phyloP scores from a whole-genome alignment of 2,888 invertebrate species.

The Diplolepis rosae region DNA sequence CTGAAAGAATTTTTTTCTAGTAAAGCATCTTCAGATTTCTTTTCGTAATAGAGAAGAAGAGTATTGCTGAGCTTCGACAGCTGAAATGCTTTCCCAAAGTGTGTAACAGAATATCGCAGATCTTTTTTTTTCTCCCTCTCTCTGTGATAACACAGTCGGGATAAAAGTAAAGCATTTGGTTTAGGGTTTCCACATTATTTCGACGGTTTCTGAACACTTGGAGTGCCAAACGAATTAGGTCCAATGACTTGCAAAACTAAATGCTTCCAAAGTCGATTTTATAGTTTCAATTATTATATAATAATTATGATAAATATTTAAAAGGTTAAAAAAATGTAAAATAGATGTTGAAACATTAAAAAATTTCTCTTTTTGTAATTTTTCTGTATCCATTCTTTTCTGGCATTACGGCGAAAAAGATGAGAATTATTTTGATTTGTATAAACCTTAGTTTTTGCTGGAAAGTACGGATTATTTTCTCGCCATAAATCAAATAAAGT shows the following conservation, averaged over 20 bases:
- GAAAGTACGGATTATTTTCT: no score
- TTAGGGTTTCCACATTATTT: conserved; percentile 27
- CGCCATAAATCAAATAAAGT: no score
- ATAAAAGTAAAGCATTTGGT: conserved; percentile 5
- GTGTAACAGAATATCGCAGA: conserved; percentile 49
- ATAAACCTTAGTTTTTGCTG: no score
- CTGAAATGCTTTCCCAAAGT: conserved; percentile 44
- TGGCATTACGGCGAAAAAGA: no score
- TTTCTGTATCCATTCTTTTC: no score
- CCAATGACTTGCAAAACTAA: not conserved
- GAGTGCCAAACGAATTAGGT: not conserved
- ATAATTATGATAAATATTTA: no score
- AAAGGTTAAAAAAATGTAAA: no score
- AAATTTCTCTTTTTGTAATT: no score
- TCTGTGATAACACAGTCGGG: not conserved
- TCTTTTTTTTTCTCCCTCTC: conserved; percentile 30
- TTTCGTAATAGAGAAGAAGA: not conserved
- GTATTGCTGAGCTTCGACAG: not conserved
- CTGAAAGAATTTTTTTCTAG: not conserved
- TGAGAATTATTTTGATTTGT: no score
- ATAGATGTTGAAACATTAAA: no score
- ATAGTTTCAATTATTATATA: no score
- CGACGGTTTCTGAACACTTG: not conserved
- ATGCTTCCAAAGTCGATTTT: not conserved
- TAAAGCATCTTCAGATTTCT: not conserved